These are phyloP conservation scores for Aphelocoma californica DNA, from an alignment of 2,797 vertebrate species.

Conservation along the genomic window DNA sequence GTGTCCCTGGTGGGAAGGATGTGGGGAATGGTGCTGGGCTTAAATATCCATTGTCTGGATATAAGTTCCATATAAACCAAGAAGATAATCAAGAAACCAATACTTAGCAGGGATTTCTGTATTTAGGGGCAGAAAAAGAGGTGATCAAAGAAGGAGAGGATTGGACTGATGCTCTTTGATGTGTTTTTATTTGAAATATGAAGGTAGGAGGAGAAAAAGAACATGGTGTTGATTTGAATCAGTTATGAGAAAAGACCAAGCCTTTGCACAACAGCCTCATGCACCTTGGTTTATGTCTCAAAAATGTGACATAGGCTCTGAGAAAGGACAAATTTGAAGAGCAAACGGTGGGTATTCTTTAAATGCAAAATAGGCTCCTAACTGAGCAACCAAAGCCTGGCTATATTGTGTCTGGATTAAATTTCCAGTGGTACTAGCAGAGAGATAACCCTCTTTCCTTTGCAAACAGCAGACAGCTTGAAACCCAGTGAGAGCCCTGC, in stretches of 20 bases:
- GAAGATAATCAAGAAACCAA: background rate
- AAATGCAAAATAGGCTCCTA: background rate
- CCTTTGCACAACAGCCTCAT: background rate
- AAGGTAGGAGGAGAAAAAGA: background rate
- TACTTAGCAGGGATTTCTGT: background rate
- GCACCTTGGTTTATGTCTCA: background rate
- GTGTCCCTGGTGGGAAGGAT: background rate
- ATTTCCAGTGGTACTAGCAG: background rate
- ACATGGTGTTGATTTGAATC: background rate
- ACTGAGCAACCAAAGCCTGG: background rate
- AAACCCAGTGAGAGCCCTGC: background rate
- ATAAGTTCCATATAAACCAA: background rate
- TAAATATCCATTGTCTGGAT: background rate
- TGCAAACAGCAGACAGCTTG: background rate
- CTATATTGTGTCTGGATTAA: background rate
- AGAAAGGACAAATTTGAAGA: background rate
- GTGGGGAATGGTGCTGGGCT: background rate
- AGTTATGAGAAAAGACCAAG: background rate
- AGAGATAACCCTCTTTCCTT: background rate
- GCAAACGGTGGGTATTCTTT: background rate
- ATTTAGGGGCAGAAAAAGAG: background rate
- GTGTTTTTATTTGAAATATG: background rate
- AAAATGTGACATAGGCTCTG: background rate
- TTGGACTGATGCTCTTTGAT: background rate
- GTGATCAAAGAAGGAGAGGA: background rate